Conservation (phyloP, 1,140 invertebrate genomes). For the Melanaphis sacchari region DNA sequence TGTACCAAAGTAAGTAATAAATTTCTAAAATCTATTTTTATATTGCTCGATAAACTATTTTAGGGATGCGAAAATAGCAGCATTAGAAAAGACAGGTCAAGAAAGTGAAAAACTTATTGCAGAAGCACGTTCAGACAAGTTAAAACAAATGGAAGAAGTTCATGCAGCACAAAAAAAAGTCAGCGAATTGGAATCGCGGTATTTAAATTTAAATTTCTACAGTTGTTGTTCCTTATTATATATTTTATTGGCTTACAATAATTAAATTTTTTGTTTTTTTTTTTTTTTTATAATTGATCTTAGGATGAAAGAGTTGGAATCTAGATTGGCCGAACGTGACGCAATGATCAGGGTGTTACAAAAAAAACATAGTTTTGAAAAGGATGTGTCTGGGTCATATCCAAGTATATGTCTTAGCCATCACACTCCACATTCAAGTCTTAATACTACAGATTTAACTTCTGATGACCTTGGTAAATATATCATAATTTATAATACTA, state of each 20-base stretch:
- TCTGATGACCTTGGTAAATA: constrained; percentile 66
- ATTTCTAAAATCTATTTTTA: background rate
- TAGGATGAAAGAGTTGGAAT: constrained; percentile 86
- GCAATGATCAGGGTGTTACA: constrained; percentile 90
- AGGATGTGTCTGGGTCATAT: constrained; percentile 67
- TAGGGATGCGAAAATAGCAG: constrained; percentile 86
- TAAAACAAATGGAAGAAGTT: constrained; percentile 86
- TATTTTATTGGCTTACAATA: background rate
- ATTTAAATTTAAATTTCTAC: constrained; percentile 59
- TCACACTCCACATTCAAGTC: constrained; percentile 67
- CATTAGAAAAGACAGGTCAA: constrained; percentile 82
- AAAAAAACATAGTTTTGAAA: constrained; percentile 77
- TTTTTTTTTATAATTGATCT: constrained; percentile 13
- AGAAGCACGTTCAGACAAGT: constrained; percentile 83
- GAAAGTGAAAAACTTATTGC: constrained; percentile 88
- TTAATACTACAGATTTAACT: constrained; percentile 65
- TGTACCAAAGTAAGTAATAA: constrained; percentile 75
- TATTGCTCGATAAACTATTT: constrained; percentile 51
- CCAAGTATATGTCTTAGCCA: constrained; percentile 65
- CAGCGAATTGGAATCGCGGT: constrained; percentile 82
- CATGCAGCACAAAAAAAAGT: constrained; percentile 83
- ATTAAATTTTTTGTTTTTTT: background rate
- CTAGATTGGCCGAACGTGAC: constrained; percentile 85
- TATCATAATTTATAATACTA: background rate
- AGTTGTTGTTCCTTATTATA: background rate